A percentile compares a stretch with the other conserved stretches of the same genome.
These are phyloP conservation scores for Otis tarda DNA, from an alignment of 2,113 vertebrate species.

Conservation along the genomic window DNA sequence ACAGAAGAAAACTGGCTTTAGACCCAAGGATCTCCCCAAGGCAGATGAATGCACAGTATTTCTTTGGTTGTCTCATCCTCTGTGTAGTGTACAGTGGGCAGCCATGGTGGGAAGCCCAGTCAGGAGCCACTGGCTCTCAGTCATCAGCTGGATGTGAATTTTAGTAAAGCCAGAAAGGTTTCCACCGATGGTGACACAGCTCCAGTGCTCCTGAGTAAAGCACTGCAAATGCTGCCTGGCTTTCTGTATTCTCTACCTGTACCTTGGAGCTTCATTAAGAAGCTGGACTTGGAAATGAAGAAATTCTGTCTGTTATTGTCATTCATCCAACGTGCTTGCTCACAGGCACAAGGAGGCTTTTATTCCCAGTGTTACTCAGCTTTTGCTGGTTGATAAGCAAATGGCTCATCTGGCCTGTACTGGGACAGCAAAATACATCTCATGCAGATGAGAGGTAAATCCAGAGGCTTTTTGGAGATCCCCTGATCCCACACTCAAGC, in stretches of 20 bases:
- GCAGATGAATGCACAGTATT: accelerated
- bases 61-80: not conserved
- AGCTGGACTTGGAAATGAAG: not conserved
- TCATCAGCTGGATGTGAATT: not conserved
- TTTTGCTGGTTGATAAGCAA: not conserved
- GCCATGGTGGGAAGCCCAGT: not conserved
- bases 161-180: not conserved
- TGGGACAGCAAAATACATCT: not conserved
- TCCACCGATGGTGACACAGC: not conserved
- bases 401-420: not conserved
- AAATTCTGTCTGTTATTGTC: not conserved
- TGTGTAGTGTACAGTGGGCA: not conserved
- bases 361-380: not conserved
- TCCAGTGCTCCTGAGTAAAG: not conserved
- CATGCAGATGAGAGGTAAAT: not conserved
- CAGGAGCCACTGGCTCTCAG: not conserved
- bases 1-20: not conserved
- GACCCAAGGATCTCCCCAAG: no score
- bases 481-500: no score
- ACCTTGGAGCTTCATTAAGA: not conserved
- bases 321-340: not conserved
- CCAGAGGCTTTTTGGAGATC: not conserved
- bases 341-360: not conserved
- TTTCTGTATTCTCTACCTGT: not conserved
- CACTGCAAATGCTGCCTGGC: not conserved